Evolutionary conservation across 2,797 vertebrate genomes (phyloP).

Genomic region (Tenualosa ilisha): DNA sequence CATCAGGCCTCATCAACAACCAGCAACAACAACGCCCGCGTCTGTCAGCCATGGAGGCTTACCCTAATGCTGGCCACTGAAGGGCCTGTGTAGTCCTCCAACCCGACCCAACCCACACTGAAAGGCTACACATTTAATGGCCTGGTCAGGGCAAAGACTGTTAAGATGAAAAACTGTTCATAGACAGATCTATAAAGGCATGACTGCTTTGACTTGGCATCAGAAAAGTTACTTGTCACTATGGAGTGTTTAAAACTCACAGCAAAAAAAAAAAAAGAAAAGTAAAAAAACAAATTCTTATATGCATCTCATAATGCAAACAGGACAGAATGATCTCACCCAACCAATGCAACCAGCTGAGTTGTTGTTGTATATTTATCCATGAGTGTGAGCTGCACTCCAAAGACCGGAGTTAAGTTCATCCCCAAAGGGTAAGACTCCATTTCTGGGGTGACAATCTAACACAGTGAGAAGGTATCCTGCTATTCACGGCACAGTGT

Average conservation of each 20-base stretch:
- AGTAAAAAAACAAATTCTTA: too few relatives aligned
- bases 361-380: neutral
- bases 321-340: neutral
- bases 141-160: neutral
- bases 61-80: neutral
- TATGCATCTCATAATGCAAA: neutral
- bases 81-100: neutral
- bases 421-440: neutral
- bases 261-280: too few relatives aligned
- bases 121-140: neutral
- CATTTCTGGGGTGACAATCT: neutral
- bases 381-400: neutral
- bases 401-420: neutral
- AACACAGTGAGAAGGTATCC: neutral
- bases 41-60: slow-evolving; percentile 1
- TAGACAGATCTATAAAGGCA: too few relatives aligned
- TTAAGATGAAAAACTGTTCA: too few relatives aligned
- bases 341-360: neutral
- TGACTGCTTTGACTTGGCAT: too few relatives aligned
- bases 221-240: too few relatives aligned
- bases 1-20: slow-evolving; percentile 31
- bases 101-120: neutral
- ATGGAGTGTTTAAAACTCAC: too few relatives aligned
- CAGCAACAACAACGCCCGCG: slow-evolving; percentile 23
- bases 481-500: neutral